Evolutionary conservation across 2,888 invertebrate genomes (phyloP).

Genomic region (Brachynemurus nebulosus): DNA sequence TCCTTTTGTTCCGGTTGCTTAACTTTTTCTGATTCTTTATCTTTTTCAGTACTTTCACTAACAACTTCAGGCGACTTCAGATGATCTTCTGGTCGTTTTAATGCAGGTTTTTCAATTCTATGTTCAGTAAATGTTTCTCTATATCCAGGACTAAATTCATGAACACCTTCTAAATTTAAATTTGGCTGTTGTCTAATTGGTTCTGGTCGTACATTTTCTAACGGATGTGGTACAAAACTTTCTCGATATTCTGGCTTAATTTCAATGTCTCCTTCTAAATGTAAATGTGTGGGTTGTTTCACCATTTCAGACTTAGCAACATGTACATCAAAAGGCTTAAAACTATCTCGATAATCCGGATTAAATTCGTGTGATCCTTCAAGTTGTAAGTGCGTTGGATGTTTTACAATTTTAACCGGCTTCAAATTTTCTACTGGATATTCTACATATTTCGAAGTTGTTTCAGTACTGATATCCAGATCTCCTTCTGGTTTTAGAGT

Average conservation of each 20-base stretch:
- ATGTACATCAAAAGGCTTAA: slow-evolving; percentile 13
- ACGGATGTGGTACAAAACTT: slow-evolving; percentile 12
- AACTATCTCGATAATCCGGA: slow-evolving; percentile 9
- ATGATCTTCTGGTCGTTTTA: slow-evolving; percentile 24
- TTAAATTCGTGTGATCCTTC: slow-evolving; percentile 8
- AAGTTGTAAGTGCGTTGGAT: slow-evolving; percentile 5
- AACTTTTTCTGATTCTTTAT: slow-evolving; percentile 17
- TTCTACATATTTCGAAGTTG: slow-evolving; percentile 3
- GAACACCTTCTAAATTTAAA: slow-evolving; percentile 26
- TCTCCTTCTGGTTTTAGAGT: slow-evolving; percentile 22
- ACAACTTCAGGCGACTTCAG: slow-evolving; percentile 13
- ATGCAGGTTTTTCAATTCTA: slow-evolving; percentile 12
- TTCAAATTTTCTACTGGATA: slow-evolving; percentile 4
- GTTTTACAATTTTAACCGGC: slow-evolving; percentile 5
- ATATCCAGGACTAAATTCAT: slow-evolving; percentile 28
- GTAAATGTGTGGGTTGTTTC: slow-evolving; percentile 32
- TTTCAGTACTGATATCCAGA: slow-evolving; percentile 3
- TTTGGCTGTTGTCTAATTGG: slow-evolving; percentile 20
- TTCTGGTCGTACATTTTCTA: slow-evolving; percentile 19
- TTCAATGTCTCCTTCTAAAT: slow-evolving; percentile 34
- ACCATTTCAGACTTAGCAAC: slow-evolving; percentile 23
- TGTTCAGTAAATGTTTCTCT: slow-evolving; percentile 21
- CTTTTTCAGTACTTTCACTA: slow-evolving; percentile 22
- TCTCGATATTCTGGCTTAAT: slow-evolving; percentile 34
- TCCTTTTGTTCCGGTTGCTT: slow-evolving; percentile 25